phyloP scores from a whole-genome alignment of 1,140 invertebrate species.

The Matsumurasca onukii region DNA sequence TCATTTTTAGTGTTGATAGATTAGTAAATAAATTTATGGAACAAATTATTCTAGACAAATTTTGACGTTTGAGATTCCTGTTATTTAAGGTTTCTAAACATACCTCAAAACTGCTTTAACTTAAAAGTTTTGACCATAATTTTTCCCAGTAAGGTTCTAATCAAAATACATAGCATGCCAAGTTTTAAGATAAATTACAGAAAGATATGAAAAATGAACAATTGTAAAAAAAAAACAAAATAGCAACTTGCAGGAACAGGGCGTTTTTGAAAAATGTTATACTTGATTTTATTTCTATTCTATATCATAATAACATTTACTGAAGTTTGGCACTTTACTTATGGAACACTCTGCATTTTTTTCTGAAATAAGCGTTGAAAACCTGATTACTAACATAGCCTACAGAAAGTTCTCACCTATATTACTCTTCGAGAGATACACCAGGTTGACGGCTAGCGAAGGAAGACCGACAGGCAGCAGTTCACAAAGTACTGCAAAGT shows the following conservation, averaged over 20 bases:
- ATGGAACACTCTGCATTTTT: too few species aligned
- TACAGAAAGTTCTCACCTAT: neutral
- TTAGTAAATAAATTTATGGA: too few species aligned
- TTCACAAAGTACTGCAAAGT: constrained; percentile 66
- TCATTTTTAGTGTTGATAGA: too few species aligned
- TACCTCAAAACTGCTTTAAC: too few species aligned
- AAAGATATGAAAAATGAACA: too few species aligned
- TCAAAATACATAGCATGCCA: too few species aligned
- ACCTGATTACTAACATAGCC: neutral
- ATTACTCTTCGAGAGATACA: constrained; percentile 39
- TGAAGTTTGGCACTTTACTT: neutral
- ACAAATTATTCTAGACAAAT: too few species aligned
- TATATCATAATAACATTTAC: neutral
- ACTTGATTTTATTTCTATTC: neutral
- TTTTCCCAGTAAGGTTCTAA: too few species aligned
- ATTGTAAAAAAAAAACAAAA: neutral
- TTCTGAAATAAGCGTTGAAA: neutral
- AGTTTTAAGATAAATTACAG: too few species aligned
- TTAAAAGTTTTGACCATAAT: too few species aligned
- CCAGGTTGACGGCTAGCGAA: constrained; percentile 51
- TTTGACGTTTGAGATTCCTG: too few species aligned
- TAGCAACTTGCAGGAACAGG: neutral
- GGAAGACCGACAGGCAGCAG: constrained; percentile 64
- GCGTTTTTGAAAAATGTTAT: neutral
- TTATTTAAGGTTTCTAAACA: too few species aligned